Base-by-base conservation (phyloP, 2,888 invertebrate species). In the Steinernema carpocapsae region DNA sequence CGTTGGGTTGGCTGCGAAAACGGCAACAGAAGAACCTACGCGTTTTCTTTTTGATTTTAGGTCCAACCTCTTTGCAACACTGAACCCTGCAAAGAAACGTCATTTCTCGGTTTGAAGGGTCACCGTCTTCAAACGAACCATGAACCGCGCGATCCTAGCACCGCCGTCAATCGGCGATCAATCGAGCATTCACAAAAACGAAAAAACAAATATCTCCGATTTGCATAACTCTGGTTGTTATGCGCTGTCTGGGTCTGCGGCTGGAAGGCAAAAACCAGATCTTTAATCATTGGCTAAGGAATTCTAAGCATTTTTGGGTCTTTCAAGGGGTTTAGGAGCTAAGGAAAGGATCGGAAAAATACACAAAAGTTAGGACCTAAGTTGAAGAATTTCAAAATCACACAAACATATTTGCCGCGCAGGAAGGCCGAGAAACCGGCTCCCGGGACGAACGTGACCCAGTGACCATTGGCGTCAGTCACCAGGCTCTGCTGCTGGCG, bases 381-480 rank as follows among this genome's bases (percentile, higher is more conserved):
- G n/a, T n/a, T n/a, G n/a, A n/a, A 22, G 51, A 51, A 56, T 56
- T 56, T 24, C 56, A 56, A 56, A 56, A 56, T 56, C 56, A n/a
- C n/a, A n/a, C 56, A 56, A 56, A 56, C 56, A 56, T 56, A 26
- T 56, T 56, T 56, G 56, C 56, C 56, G 56, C 56, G 56, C 6
- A 24, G 43, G 7, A 12, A n/a, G 43, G 7, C 10, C 43, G 43
- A 14, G 24, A 51, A 56, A 56, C 56, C 56, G 56, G 56, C 56
- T 56, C 56, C 22, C 7, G 10, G 43, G 14, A 14, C 43, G 56
- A 56, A 56, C 56, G 26, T 56, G 56, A 56, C 56, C 56, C 26
- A 56, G 56, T 56, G 56, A 56, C 56, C 56, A 56, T 56, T 26
- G 56, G 56, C 56, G 56, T 56, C 56, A 26, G 56, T 56, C 56